A percentile compares a stretch with the other conserved stretches of the same genome.
Evolutionary conservation across 2,888 invertebrate genomes (phyloP).

Genomic region (Hymenopus coronatus): DNA sequence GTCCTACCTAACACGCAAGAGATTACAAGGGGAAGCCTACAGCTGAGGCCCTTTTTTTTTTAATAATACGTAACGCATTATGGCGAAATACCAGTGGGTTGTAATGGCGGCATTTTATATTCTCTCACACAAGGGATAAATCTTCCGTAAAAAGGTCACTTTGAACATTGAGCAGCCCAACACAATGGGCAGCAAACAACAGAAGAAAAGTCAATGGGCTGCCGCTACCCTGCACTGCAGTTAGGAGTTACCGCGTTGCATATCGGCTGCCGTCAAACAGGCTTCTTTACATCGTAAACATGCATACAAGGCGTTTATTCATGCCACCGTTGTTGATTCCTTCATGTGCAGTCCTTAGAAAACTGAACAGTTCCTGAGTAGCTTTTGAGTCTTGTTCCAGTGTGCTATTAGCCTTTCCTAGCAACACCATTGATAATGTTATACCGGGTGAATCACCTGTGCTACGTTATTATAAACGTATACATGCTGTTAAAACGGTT

Average conservation of each 20-base stretch:
- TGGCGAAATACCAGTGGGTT: conserved; percentile 2
- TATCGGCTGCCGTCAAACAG: neutral
- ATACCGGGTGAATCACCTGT: too few relatives aligned
- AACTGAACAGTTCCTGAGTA: too few relatives aligned
- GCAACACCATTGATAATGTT: too few relatives aligned
- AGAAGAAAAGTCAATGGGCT: conserved; percentile 23
- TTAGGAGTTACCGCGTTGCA: neutral
- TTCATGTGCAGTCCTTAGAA: too few relatives aligned
- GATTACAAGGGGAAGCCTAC: neutral
- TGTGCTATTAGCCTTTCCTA: too few relatives aligned
- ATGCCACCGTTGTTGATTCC: neutral
- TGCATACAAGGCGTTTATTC: neutral
- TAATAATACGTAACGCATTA: conserved; percentile 1
- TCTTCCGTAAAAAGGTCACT: conserved; percentile 31
- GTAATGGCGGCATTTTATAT: conserved; percentile 19
- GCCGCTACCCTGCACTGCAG: neutral
- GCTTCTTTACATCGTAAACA: neutral
- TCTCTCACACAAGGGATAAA: conserved; percentile 24
- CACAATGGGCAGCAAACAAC: conserved; percentile 27
- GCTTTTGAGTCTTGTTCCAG: too few relatives aligned
- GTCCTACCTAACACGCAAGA: neutral
- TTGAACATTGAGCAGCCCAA: conserved; percentile 19
- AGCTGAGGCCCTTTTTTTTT: neutral
- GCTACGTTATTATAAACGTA: too few relatives aligned
- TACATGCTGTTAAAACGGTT: too few relatives aligned